phyloP scores from a whole-genome alignment of 2,888 invertebrate genomes.

The Agrochola litura region DNA sequence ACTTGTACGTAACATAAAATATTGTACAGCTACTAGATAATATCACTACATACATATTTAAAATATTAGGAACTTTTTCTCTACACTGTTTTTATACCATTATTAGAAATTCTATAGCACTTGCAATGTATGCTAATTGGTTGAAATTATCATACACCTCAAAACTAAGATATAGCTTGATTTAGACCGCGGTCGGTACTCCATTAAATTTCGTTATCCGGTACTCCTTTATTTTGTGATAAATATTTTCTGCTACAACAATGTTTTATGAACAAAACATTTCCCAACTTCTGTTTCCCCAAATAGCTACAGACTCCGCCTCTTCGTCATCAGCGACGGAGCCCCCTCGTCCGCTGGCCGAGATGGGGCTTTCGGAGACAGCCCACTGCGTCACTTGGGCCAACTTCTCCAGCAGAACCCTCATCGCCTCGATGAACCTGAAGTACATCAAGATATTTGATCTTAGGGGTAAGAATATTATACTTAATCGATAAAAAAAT shows the following conservation, averaged over 20 bases:
- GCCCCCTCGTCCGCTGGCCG: constrained; percentile 91
- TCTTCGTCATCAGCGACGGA: constrained; percentile 85
- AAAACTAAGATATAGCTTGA: not conserved
- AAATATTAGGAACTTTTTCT: not conserved
- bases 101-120: too few relatives aligned
- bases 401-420: constrained; percentile 92
- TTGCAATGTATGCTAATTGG: too few relatives aligned
- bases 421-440: constrained; percentile 97
- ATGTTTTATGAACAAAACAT: not conserved
- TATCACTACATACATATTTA: not conserved
- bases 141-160: not conserved
- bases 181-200: not conserved
- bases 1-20: not conserved
- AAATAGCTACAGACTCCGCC: constrained; percentile 65
- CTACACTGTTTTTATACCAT: too few relatives aligned
- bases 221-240: not conserved
- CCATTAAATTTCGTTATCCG: not conserved
- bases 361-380: constrained; percentile 95
- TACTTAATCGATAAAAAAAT: not conserved
- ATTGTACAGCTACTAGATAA: not conserved
- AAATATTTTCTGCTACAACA: not conserved
- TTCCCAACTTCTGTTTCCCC: not conserved
- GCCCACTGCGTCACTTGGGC: constrained; percentile 97
- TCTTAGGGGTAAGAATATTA: constrained; percentile 92
- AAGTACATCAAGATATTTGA: constrained; percentile 97